Evolutionary conservation across 2,113 vertebrate genomes (phyloP), one percentile per base, ranked within the genome.

Genomic region (Dicerorhinus sumatrensis): DNA sequence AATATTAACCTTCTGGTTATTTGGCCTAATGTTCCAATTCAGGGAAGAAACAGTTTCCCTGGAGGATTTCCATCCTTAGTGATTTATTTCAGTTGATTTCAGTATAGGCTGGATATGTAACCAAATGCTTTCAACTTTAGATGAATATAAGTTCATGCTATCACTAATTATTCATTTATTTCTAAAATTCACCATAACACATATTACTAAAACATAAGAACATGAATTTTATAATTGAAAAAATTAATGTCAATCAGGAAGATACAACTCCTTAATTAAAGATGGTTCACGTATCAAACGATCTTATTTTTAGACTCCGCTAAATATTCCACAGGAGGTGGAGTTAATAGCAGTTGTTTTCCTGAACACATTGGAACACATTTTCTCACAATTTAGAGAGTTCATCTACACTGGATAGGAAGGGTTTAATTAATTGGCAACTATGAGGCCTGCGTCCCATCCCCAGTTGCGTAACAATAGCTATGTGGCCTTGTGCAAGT

Each of bases 211-310:
- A 94, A 79, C 54, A 60, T 3, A 70, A 67, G 73, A 69, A 72
- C 48, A 25, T 46, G 1, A 65, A 17, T 39, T 82, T 72, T 87
- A 1, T 56, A 54, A 48, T 33, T 60, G 33, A 75, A 85, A 16
- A 93, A 82, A 97, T 82, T n/a, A 54, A 96, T 76, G 20, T 88
- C 86, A 48, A 58, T 76, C 56, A 84, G 62, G 31, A 95, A 88
- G 73, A 31, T 51, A 56, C 3, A n/a, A 63, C n/a, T 73, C 48
- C 13, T 62, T 60, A 86, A 89, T 25, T 88, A 70, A 96, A 93
- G 33, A 72, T 48, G 5, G 29, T 60, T 94, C 36, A 42, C 25
- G 18, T 80, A 56, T 80, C 29, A 83, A 93, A 29, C 18, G 23
- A 17, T 80, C 39, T 8, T 63, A 48, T 16, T n/a, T 92, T 80